phyloP scores from a whole-genome alignment of 2,797 vertebrate genomes.

The Neoniphon sammara region DNA sequence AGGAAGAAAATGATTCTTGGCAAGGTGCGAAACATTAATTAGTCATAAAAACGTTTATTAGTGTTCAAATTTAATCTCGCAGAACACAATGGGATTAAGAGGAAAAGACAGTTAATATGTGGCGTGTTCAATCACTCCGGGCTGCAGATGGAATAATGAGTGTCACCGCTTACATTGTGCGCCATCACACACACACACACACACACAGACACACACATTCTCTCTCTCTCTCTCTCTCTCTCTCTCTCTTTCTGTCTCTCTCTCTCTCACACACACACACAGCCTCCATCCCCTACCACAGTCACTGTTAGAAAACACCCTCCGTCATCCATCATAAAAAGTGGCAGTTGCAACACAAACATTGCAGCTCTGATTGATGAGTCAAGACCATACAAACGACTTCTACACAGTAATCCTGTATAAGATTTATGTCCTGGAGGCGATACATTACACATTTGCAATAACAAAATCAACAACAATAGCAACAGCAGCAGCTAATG shows the following conservation, averaged over 20 bases:
- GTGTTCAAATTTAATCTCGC: slow-evolving; percentile 83
- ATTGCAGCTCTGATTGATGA: slow-evolving; percentile 77
- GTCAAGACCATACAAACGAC: slow-evolving; percentile 69
- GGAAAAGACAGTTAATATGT: slow-evolving; percentile 81
- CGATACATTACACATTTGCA: slow-evolving; percentile 69
- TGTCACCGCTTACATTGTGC: slow-evolving; percentile 71
- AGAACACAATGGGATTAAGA: slow-evolving; percentile 82
- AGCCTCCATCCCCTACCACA: slow-evolving; percentile 29
- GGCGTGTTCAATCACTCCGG: slow-evolving; percentile 75
- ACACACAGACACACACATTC: slow-evolving; percentile 28
- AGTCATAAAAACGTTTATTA: slow-evolving; percentile 85
- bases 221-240: no score
- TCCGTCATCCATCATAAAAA: slow-evolving; percentile 76
- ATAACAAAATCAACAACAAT: slow-evolving; percentile 72
- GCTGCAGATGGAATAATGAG: slow-evolving; percentile 77
- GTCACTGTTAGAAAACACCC: slow-evolving; percentile 71
- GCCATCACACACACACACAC: slow-evolving; percentile 43
- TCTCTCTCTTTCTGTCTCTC: not conserved
- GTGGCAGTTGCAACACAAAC: slow-evolving; percentile 77
- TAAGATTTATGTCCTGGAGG: slow-evolving; percentile 70
- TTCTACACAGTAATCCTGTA: slow-evolving; percentile 69
- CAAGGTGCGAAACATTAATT: slow-evolving; percentile 87
- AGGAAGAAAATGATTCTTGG: slow-evolving; percentile 84
- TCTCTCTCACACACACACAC: slow-evolving; percentile 27
- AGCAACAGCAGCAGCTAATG: slow-evolving; percentile 56